These are phyloP conservation scores for Hiodon tergisus DNA, from an alignment of 2,113 vertebrate genomes.

Conservation along the genomic window DNA sequence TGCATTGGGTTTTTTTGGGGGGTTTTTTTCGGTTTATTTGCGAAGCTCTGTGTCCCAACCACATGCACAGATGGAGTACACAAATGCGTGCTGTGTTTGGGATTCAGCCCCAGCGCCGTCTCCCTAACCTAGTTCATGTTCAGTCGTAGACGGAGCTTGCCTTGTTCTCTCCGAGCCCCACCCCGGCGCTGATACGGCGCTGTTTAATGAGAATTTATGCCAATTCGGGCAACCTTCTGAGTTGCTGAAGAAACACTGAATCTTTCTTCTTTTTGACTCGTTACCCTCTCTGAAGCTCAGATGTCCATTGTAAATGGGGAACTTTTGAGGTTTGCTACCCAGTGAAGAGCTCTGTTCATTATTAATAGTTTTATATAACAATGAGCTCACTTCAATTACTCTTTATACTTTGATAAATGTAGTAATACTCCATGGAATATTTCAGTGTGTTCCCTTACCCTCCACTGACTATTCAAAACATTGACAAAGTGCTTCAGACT, in stretches of 20 bases:
- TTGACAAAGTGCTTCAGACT: neutral
- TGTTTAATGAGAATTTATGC: neutral
- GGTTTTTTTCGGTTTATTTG: neutral
- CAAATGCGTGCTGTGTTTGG: neutral
- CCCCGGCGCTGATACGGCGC: neutral
- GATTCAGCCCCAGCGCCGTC: neutral
- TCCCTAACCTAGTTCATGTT: neutral
- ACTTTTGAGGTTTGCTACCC: too few relatives aligned
- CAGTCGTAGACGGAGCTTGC: neutral
- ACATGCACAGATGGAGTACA: neutral
- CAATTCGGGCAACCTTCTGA: neutral
- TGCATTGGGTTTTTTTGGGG: neutral
- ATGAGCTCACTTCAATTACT: too few relatives aligned
- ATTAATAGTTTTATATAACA: too few relatives aligned
- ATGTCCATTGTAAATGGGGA: too few relatives aligned
- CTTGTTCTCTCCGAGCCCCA: neutral
- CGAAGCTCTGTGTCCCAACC: too few relatives aligned
- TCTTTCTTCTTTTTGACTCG: too few relatives aligned
- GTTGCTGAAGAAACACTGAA: neutral
- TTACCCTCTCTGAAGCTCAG: too few relatives aligned
- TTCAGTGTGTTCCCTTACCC: too few relatives aligned
- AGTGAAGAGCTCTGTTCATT: too few relatives aligned
- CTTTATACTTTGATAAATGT: too few relatives aligned
- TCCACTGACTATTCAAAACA: too few relatives aligned
- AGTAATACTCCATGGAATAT: too few relatives aligned